Evolutionary conservation across 2,113 vertebrate species (phyloP), one percentile per base, ranked within the genome.

Genomic region (Nibea coibor): DNA sequence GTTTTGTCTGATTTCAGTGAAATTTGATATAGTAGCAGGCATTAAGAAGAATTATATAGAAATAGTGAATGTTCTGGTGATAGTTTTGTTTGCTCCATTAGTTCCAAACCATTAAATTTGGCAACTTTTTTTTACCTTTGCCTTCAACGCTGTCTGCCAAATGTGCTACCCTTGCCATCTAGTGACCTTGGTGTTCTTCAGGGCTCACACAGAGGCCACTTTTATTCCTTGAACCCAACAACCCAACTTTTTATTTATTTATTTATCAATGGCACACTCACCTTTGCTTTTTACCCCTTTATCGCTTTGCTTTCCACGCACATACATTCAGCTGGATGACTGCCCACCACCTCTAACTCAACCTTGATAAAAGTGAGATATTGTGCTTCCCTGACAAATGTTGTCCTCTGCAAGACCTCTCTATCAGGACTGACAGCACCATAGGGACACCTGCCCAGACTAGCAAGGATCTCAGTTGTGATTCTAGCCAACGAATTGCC

Each of bases 331-430:
- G 26, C 19, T 62, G 43, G 75, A 80, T 71, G 63, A 26, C 54
- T 71, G 51, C 77, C 28, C 69, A 63, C 79, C 66, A 81, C 51
- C 75, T 86, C 63, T 4, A 67, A 54, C 66, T 77, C 72, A 62
- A 69, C 66, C 67, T 81, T 81, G 70, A 81, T 61, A 79, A 76
- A 90, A 78, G 51, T 75, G 77, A 81, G 47, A 83, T 69, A 47
- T 72, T 64, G 57, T 53, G 73, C 63, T 66, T 78, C 51, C 14
- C 75, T 84, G 84, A 85, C 75, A 90, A 78, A 85, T 75, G 72
- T 59, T 78, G 80, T 71, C 63, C 68, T 66, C 35, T 61, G 57
- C 22, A 19, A 42, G 77, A 88, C 74, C 66, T 81, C 76, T 85
- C 65, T 71, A 74, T 89, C 74, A 81, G 58, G 47, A 62, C 78